Percentiles rank a stretch among this genome's conserved stretches.
phyloP scores from a whole-genome alignment of 2,797 vertebrate genomes.

The Gymnodraco acuticeps region DNA sequence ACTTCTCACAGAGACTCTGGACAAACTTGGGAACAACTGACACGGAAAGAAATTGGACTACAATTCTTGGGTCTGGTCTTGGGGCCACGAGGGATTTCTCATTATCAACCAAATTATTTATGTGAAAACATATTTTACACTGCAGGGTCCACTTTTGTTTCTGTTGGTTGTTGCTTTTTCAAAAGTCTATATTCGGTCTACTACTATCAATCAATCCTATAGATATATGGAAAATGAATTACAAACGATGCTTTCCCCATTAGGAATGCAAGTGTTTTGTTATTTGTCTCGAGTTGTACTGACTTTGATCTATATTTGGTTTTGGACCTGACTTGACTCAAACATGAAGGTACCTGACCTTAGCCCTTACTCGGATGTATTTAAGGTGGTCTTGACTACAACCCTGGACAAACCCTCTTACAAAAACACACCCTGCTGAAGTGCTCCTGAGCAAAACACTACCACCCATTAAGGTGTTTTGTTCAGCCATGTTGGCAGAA shows the following conservation, averaged over 20 bases:
- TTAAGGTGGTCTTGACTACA: slow-evolving; percentile 8
- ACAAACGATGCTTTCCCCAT: not conserved
- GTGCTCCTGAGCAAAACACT: not conserved
- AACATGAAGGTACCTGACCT: not conserved
- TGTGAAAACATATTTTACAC: not conserved
- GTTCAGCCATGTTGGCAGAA: not conserved
- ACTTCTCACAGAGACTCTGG: not conserved
- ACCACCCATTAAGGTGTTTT: not conserved
- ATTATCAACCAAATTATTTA: not conserved
- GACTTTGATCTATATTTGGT: not conserved
- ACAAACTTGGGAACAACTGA: no score
- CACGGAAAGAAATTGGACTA: not conserved
- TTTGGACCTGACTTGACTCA: slow-evolving; percentile 2
- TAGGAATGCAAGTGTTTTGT: not conserved
- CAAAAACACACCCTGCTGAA: not conserved
- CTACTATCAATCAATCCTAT: not conserved
- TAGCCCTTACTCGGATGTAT: not conserved
- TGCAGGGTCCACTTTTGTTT: not conserved
- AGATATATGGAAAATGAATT: not conserved
- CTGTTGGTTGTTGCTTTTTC: not conserved
- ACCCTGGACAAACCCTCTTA: not conserved
- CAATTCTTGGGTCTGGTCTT: not conserved
- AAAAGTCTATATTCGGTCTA: not conserved
- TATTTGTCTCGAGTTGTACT: no score
- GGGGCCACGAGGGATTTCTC: not conserved